phyloP scores from a whole-genome alignment of 2,888 invertebrate species.

The Panzeria rudis region DNA sequence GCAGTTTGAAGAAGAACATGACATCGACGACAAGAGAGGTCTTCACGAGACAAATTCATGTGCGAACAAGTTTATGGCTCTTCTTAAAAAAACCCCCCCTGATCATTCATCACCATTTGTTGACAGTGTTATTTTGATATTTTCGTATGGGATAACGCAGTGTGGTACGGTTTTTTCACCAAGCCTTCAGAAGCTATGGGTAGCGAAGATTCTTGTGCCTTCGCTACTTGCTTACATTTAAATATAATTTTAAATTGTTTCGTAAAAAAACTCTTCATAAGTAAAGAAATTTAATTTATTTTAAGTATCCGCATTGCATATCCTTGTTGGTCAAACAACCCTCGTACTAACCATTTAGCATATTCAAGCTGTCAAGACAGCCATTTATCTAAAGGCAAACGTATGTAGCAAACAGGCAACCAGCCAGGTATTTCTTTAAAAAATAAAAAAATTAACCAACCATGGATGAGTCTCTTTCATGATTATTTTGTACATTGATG shows the following conservation, averaged over 20 bases:
- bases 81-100: too few species aligned
- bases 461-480: constrained; percentile 52
- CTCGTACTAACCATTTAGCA: constrained; percentile 60
- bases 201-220: too few species aligned
- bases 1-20: too few species aligned
- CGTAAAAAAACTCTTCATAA: background rate
- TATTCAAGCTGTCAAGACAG: constrained; percentile 59
- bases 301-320: background rate
- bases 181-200: too few species aligned
- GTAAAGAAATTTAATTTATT: background rate
- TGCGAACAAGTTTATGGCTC: too few species aligned
- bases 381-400: constrained; percentile 46
- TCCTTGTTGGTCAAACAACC: background rate
- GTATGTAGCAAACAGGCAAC: constrained; percentile 14
- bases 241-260: background rate
- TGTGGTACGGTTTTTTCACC: too few species aligned
- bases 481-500: constrained; percentile 65
- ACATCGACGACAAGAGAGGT: too few species aligned
- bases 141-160: too few species aligned
- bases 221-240: too few species aligned
- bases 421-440: constrained; percentile 34
- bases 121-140: too few species aligned
- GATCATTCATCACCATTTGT: too few species aligned
- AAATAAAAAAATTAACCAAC: background rate
- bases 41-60: too few species aligned